Percentiles rank a stretch among this genome's conserved stretches.
These are phyloP conservation scores for Lepidothrix coronata DNA, from an alignment of 2,113 vertebrate genomes.

Conservation along the genomic window DNA sequence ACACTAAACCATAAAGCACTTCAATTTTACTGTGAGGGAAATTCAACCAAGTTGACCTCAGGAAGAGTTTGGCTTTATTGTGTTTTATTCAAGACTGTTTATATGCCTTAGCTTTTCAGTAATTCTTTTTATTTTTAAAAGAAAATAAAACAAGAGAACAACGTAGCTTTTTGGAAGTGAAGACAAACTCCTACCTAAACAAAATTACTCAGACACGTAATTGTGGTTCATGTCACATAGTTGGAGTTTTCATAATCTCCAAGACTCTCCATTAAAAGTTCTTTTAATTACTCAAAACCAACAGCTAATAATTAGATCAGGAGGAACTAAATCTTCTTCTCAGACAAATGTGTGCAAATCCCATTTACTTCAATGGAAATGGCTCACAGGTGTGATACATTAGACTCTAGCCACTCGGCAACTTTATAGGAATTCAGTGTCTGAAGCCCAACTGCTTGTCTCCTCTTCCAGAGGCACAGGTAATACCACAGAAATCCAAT, in stretches of 20 bases:
- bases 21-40: neutral
- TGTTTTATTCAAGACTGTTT: neutral
- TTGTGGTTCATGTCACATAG: neutral
- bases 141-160: neutral
- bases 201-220: neutral
- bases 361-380: neutral
- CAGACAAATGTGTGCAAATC: slow-evolving; percentile 48
- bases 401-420: neutral
- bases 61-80: neutral
- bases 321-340: neutral
- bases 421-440: neutral
- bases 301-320: neutral
- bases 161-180: neutral
- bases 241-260: neutral
- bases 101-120: neutral
- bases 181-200: neutral
- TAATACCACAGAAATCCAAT: neutral
- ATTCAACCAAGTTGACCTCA: neutral
- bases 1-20: neutral
- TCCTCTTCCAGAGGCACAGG: neutral
- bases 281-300: neutral
- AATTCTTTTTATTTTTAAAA: neutral
- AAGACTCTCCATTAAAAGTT: neutral
- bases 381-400: slow-evolving; percentile 6
- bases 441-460: neutral